Conservation (phyloP, 2,797 vertebrate species). For the Danio jaintianensis region DNA sequence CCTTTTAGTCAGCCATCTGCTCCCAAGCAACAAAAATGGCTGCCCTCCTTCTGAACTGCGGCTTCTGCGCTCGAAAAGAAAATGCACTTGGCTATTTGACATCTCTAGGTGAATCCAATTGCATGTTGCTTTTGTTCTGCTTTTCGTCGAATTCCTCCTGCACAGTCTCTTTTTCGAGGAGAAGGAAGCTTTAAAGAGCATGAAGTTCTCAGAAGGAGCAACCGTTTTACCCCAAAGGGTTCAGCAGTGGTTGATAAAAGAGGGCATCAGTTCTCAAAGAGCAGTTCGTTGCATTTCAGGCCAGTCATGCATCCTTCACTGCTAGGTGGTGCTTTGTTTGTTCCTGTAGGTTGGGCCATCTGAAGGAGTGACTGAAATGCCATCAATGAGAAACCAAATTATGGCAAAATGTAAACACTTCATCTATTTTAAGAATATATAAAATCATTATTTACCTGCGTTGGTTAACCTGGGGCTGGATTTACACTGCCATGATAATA, state of each 20-base stretch:
- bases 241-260: conserved; percentile 47
- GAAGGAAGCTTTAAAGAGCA: conserved; percentile 46
- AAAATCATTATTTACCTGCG: conserved; percentile 67
- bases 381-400: conserved; percentile 1
- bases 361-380: conserved; percentile 5
- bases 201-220: conserved; percentile 38
- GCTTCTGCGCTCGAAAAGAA: conserved; percentile 32
- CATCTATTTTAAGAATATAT: not conserved
- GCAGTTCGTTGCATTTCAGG: conserved; percentile 42
- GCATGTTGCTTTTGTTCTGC: conserved; percentile 7
- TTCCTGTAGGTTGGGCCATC: conserved; percentile 32
- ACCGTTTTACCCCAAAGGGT: conserved; percentile 29
- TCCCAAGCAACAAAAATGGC: conserved; percentile 59
- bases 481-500: conserved; percentile 72
- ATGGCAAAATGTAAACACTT: not conserved
- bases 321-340: conserved; percentile 43
- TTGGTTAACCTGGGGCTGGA: conserved; percentile 50
- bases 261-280: conserved; percentile 41
- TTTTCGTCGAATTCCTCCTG: conserved; percentile 18
- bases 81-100: conserved; percentile 14
- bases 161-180: conserved; percentile 37
- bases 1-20: conserved; percentile 33
- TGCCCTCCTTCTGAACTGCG: conserved; percentile 55
- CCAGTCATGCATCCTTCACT: conserved; percentile 49
- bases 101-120: conserved; percentile 34